phyloP scores from a whole-genome alignment of 2,888 invertebrate genomes.

The Protophormia terraenovae region DNA sequence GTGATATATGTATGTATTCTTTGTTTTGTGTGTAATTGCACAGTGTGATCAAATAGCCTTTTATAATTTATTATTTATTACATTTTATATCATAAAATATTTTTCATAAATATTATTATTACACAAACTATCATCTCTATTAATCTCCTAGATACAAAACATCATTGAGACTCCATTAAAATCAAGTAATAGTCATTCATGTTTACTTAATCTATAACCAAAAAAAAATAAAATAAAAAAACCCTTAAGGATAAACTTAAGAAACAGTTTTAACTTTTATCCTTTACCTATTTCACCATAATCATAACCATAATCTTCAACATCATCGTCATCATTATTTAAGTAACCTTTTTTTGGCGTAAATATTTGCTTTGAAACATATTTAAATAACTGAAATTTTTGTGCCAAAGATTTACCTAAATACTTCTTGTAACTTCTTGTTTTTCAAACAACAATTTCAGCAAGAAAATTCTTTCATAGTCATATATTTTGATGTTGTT shows the following conservation, averaged over 20 bases:
- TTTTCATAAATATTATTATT: no score
- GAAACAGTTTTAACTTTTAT: neutral
- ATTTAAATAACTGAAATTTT: constrained; percentile 6
- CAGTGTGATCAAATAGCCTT: no score
- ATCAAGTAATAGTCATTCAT: no score
- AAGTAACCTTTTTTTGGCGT: neutral
- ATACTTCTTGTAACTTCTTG: neutral
- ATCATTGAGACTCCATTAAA: no score
- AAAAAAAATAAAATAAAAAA: no score
- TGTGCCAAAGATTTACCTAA: neutral
- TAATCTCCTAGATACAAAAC: no score
- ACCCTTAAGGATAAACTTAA: neutral
- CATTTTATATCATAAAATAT: no score
- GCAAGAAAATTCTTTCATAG: neutral
- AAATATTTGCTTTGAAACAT: neutral
- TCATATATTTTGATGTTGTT: neutral
- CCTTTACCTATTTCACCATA: neutral
- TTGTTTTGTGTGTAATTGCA: no score
- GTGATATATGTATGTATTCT: no score
- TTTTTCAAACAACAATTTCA: neutral
- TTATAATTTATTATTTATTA: no score
- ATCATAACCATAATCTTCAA: neutral
- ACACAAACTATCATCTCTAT: no score
- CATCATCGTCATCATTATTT: neutral
- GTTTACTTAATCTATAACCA: no score